Evolutionary conservation across 2,888 invertebrate genomes (phyloP).

Genomic region (Oxyscelio sp.): DNA sequence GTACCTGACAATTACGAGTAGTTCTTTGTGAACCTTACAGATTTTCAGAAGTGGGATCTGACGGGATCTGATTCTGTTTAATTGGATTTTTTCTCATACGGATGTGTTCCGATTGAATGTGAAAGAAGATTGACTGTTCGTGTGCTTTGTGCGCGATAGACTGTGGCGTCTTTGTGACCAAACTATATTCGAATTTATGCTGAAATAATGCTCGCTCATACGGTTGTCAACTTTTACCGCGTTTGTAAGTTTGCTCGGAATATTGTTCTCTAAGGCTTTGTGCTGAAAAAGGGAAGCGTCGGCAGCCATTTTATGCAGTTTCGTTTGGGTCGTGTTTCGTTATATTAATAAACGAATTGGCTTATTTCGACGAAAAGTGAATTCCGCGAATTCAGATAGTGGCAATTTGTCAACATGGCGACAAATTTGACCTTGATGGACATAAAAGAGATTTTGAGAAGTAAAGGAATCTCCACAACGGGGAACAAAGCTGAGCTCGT

Average conservation of each 20-base stretch:
- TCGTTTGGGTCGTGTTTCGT: neutral
- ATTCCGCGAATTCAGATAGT: neutral
- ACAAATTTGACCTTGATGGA: neutral
- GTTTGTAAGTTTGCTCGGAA: neutral
- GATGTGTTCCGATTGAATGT: too few relatives aligned
- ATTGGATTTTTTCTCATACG: too few relatives aligned
- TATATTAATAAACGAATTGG: too few relatives aligned
- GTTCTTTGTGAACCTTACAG: too few relatives aligned
- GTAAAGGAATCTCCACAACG: neutral
- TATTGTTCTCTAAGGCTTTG: neutral
- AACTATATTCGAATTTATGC: neutral
- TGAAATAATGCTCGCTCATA: neutral
- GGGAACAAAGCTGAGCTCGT: constrained; percentile 4
- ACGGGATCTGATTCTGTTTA: too few relatives aligned
- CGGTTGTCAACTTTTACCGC: neutral
- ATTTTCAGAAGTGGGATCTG: too few relatives aligned
- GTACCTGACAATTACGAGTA: too few relatives aligned
- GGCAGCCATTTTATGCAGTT: neutral
- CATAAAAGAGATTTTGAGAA: neutral
- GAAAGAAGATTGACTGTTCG: too few relatives aligned
- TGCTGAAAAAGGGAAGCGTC: neutral
- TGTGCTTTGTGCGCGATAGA: neutral
- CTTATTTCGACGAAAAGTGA: neutral
- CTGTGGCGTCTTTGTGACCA: too few relatives aligned
- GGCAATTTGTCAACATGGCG: constrained; percentile 3